Evolutionary conservation across 2,888 invertebrate genomes (phyloP), one percentile per base, ranked within the genome.

Genomic region (Drosophila macrothrix): DNA sequence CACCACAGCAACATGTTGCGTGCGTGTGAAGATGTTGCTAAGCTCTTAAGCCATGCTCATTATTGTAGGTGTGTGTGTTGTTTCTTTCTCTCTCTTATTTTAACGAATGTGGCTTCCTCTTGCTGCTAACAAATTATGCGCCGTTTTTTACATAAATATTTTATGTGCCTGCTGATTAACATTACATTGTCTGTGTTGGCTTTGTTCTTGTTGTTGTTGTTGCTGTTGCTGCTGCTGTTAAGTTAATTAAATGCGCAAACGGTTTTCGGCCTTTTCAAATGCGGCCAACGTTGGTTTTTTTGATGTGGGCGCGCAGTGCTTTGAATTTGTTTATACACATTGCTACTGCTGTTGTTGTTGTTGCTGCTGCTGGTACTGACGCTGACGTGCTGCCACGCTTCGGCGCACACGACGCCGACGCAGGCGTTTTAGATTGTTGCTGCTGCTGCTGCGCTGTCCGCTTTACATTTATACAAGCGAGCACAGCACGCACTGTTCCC

Each of bases 231-330:
- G 50, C 39, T 67, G 58, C 56, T 73, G 73, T 67, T 60, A 37
- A 71, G 76, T 88, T 88, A 87, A 88, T 90, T 90, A 88, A 90
- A 88, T 82, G 88, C 73, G 80, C 77, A 85, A 84, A 79, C 83
- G 66, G 66, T 82, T 86, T 82, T 73, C 58, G 77, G 64, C 67
- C 68, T 73, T 86, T 88, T 77, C 25, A 79, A 82, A 84, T 78
- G 79, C 75, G 68, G 72, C 54, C 46, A 71, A 64, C 59, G 68
- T 67, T 59, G 62, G 37, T n/a, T 19, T 29, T 78, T 83, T 88
- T 85, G 68, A 88, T 85, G 85, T 85, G 85, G 85, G 88, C 85
- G 85, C 86, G 63, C 82, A 80, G 49, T 77, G 80, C 73, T 80
- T 82, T 85, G 76, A 82, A 88, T 85, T 83, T 88, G 85, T 86